phyloP scores from a whole-genome alignment of 2,113 vertebrate species.

The Choloepus hoffmanni region DNA sequence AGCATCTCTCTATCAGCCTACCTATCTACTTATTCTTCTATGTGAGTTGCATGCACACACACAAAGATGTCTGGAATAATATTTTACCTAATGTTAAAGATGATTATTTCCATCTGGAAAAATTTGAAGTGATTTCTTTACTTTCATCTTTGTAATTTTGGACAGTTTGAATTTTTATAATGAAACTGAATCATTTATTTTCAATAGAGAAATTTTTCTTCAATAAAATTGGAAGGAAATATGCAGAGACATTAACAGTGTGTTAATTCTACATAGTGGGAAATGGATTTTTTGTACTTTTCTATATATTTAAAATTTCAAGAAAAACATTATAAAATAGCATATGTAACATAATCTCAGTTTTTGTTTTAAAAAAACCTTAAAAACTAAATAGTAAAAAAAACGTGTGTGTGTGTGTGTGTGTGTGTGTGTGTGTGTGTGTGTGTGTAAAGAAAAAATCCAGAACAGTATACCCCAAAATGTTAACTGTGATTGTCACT shows the following conservation, averaged over 20 bases:
- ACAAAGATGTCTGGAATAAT: not conserved
- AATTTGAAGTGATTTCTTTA: slow-evolving; percentile 18
- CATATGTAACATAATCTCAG: not conserved
- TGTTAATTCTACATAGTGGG: slow-evolving; percentile 25
- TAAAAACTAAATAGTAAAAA: not conserved
- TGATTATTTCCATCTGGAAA: not conserved
- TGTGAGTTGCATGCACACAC: not conserved
- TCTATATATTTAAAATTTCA: slow-evolving; percentile 30
- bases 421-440: not conserved
- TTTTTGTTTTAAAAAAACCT: not conserved
- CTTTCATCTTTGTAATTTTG: slow-evolving; percentile 38
- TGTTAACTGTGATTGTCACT: not conserved
- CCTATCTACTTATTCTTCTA: not conserved
- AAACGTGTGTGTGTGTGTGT: not conserved
- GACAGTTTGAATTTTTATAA: slow-evolving; percentile 19
- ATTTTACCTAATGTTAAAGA: not conserved
- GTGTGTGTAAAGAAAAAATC: not conserved
- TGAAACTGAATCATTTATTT: not conserved
- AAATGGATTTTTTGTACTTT: slow-evolving; percentile 17
- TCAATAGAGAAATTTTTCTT: slow-evolving; percentile 40
- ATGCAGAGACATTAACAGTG: not conserved
- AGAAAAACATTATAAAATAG: slow-evolving; percentile 25
- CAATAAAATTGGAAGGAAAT: not conserved
- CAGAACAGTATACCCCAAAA: not conserved
- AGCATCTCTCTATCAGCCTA: not conserved